phyloP scores from a whole-genome alignment of 2,113 vertebrate species.

The Pelodiscus sinensis region DNA sequence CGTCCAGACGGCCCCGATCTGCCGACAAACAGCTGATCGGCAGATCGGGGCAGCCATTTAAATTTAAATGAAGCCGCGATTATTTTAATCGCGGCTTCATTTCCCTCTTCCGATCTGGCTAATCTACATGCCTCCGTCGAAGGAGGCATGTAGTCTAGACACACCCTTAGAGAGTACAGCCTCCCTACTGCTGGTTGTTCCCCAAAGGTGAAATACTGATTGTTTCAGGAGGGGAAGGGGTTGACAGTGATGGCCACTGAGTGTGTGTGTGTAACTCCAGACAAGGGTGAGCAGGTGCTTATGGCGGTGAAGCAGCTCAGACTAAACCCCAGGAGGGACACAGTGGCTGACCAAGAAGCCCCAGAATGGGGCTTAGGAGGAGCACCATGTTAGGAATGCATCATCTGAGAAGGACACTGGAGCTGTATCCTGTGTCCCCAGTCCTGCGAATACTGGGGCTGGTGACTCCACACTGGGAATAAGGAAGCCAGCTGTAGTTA shows the following conservation, averaged over 20 bases:
- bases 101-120: too few relatives aligned
- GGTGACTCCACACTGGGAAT: background rate
- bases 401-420: background rate
- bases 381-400: background rate
- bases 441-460: background rate
- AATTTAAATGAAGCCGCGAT: too few relatives aligned
- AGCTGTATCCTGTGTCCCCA: background rate
- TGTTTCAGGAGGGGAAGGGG: background rate
- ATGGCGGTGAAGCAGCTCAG: background rate
- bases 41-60: too few relatives aligned
- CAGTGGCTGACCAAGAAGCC: background rate
- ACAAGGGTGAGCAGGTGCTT: background rate
- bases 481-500: background rate
- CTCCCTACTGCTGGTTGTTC: background rate
- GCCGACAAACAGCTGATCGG: too few relatives aligned
- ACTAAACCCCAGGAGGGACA: background rate
- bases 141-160: too few relatives aligned
- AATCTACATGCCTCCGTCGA: too few relatives aligned
- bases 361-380: background rate
- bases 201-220: background rate
- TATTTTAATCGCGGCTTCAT: too few relatives aligned
- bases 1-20: too few relatives aligned
- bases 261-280: background rate
- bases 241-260: fast-evolving
- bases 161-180: background rate